A percentile compares a stretch with the other conserved stretches of the same genome.
phyloP scores from a whole-genome alignment of 2,797 vertebrate species.

The Scarus forsteni region DNA sequence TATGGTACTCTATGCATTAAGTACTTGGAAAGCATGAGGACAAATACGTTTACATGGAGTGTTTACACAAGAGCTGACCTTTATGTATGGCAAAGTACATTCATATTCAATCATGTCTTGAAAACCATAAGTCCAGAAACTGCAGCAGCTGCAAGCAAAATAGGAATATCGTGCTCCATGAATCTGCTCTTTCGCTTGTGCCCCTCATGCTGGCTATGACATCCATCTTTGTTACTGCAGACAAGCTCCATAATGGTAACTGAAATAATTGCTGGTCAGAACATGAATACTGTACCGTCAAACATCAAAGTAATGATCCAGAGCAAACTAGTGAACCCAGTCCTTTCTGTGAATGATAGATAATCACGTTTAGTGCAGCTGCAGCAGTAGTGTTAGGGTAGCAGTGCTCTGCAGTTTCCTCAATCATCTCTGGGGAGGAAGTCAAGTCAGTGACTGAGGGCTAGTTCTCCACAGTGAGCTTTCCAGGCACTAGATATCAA shows the following conservation, averaged over 20 bases:
- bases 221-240: constrained; percentile 49
- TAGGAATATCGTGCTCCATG: constrained; percentile 33
- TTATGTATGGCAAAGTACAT: constrained; percentile 33
- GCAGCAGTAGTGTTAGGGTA: not conserved
- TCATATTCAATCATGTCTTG: constrained; percentile 66
- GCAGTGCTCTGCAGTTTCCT: constrained; percentile 35
- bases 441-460: constrained; percentile 42
- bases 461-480: constrained; percentile 33
- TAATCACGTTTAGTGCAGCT: constrained; percentile 17
- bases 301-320: constrained; percentile 29
- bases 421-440: constrained; percentile 31
- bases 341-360: constrained; percentile 33
- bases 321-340: constrained; percentile 7
- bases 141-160: constrained; percentile 57
- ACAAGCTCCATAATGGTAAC: constrained; percentile 16
- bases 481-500: constrained; percentile 54
- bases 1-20: not conserved
- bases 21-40: not conserved
- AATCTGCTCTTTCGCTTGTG: constrained; percentile 39
- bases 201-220: constrained; percentile 21
- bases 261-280: constrained; percentile 50
- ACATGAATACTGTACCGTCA: constrained; percentile 24
- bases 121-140: constrained; percentile 52
- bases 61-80: constrained; percentile 52
- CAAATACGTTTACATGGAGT: constrained; percentile 3